Base-by-base conservation (phyloP, 1,140 invertebrate genomes). In the Cydia fagiglandana region DNA sequence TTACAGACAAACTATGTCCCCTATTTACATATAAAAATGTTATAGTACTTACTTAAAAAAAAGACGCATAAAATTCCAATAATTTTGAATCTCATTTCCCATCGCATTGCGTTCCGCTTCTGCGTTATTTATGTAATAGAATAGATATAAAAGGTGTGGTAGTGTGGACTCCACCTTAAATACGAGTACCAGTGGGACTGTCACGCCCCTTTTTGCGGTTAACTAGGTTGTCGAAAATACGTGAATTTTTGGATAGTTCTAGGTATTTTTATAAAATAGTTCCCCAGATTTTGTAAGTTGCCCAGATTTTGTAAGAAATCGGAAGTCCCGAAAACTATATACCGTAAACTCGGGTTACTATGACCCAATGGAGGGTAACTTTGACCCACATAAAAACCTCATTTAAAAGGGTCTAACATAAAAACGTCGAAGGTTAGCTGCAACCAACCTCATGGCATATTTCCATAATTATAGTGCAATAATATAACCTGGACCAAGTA, bases 11-110 rank as follows among this genome's bases (percentile, higher is more conserved):
- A 81, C 78, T 41, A 28, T 38, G 38, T 41, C 75, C 77, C 41
- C 10, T n/a, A 76, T 84, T 84, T 81, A 78, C 78, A 82, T 79
- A 82, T 83, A 84, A 88, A 81, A 75, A 77, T 87, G 84, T 87
- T 84, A 88, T 86, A n/a, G n/a, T n/a, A n/a, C n/a, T n/a, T n/a
- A 81, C 84, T 83, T 85, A 85, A 81, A 84, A 80, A 76, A 61
- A 80, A 78, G 24, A 83, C 83, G 80, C 75, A 80, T 88, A 79
- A 81, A 86, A 88, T 88, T 88, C 81, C 86, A 91, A 89, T 88
- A 84, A 86, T 86, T 83, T 77, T 76, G 76, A 88, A 89, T 89
- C 85, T 74, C 77, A 78, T 80, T 83, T 84, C 80, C 79, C 85
- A 88, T 89, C 84, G 83, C 80, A 84, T 86, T 84, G 80, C 80